Percentiles rank a stretch among this genome's conserved stretches.
These are phyloP conservation scores for Drosophila neonasuta DNA, from an alignment of 2,888 invertebrate species.

Conservation along the genomic window DNA sequence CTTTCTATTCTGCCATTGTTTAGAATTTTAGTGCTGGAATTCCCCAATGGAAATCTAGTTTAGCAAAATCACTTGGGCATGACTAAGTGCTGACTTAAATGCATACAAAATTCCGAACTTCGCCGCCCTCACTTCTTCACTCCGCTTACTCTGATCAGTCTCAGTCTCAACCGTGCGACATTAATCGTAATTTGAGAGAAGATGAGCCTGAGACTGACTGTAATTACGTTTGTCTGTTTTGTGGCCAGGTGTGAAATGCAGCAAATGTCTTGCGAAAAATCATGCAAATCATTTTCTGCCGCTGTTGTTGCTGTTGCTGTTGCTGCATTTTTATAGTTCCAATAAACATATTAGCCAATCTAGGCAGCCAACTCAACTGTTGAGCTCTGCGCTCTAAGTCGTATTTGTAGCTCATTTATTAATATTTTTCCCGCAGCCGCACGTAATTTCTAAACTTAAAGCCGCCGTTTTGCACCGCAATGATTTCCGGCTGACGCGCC, in stretches of 20 bases:
- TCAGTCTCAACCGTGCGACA: conserved; percentile 11
- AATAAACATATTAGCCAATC: conserved; percentile 70
- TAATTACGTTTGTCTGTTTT: conserved; percentile 53
- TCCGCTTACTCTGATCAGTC: neutral
- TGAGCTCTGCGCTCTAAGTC: conserved; percentile 24
- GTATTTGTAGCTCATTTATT: conserved; percentile 63
- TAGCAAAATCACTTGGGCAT: conserved; percentile 72
- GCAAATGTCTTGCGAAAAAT: conserved; percentile 64
- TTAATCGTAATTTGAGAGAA: conserved; percentile 68
- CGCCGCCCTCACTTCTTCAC: too few relatives aligned
- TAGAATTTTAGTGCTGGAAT: conserved; percentile 57
- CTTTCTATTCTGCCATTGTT: conserved; percentile 57
- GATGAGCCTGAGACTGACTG: conserved; percentile 55
- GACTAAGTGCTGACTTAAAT: conserved; percentile 75
- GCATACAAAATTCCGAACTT: conserved; percentile 69
- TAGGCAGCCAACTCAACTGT: conserved; percentile 9
- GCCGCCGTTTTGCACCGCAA: conserved; percentile 63
- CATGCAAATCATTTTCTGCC: conserved; percentile 67
- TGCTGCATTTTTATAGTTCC: conserved; percentile 56
- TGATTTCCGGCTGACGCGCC: conserved; percentile 73
- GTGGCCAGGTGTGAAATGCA: conserved; percentile 63
- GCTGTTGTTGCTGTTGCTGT: too few relatives aligned
- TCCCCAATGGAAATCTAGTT: conserved; percentile 75
- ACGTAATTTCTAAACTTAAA: conserved; percentile 74
- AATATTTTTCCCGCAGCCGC: conserved; percentile 60